Base-by-base conservation (phyloP, 2,888 invertebrate genomes). In the Mystacides longicornis region DNA sequence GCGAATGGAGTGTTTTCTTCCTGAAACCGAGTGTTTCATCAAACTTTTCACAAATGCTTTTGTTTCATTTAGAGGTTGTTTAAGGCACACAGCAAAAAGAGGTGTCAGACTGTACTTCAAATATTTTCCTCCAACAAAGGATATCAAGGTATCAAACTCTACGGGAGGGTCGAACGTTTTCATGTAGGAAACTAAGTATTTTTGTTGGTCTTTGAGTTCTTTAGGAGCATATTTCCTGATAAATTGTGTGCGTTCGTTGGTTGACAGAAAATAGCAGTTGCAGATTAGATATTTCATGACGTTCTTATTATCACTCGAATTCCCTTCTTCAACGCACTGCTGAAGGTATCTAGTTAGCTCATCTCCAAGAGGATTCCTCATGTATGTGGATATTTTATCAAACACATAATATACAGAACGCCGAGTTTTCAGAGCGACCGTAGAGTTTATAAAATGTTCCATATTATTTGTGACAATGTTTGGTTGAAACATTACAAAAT, bases 1-100 rank as follows among this genome's bases (percentile, higher is more conserved):
- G 20, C 68, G 63, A 9, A 70, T 63, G 0, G 65, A 67, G 19
- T 68, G 66, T 54, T 70, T 71, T 9, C 60, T 65, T 0, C 67
- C 59, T 1, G 68, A 64, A 1, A 69, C 65, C 1, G 64, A 64
- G 37, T 62, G 54, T 0, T 55, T 55, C 1, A 61, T 21, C 2
- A 70, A 54, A 3, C 1, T 20, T 51, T 52, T 58, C 0, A 65
- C 63, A 43, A 67, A 67, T 0, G 59, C 9, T 1, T 65, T 19
- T 0, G 67, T 64, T 9, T 64, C 62, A 0, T 51, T 16, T 1
- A 62, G 16, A 2, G 64, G 51, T 0, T 61, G 57, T 2, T 66
- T 64, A 23, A 60, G 63, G 21, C 64, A 60, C 0, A 65, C 42
- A 11, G 60, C 65, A 0, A 27, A 58, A 1, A 68, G 11, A 0